Base-by-base conservation (phyloP, 2,888 invertebrate genomes). In the Drosophila paranaensis region DNA sequence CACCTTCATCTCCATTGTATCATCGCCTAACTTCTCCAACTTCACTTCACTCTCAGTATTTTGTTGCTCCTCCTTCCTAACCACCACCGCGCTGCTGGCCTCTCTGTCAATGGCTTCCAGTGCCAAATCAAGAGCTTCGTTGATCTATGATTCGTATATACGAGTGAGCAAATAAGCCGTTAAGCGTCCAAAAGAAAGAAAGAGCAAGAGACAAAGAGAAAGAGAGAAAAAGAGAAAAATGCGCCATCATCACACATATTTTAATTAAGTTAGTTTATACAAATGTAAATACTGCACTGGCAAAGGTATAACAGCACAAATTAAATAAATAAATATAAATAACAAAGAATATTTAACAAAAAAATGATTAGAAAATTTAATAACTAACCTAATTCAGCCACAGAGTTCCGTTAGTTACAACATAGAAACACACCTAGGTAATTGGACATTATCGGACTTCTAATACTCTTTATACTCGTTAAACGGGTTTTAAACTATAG, bases 101-200 rank as follows among this genome's bases (percentile, higher is more conserved):
- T 91, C 92, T 42, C 94, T 94, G 92, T 95, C 95, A 77, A 95
- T 93, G 90, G 95, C 95, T 93, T 94, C 93, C 90, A 95, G 94
- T 83, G 95, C 95, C 90, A 95, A 91, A 90, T 95, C 95, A 90
- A 95, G 92, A 80, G 95, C 95, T 92, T 95, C 95, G 90, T 95
- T 93, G 68, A 95, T 95, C 95, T 95, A 93, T 77, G 67, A 58
- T 78, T 57, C 71, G 57, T 64, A 57, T 61, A 40, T 55, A 69
- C 62, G 74, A 62, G 66, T 75, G 68, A 62, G 57, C 68, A 65
- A 77, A 79, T 68, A 68, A 74, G 43, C 76, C 58, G 67, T 73
- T 64, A 74, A 81, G 71, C 76, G 79, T 83, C 75, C 81, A 68
- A 74, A 71, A 81, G 69, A 80, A 69, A 78, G 68, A 78, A 72